Evolutionary conservation across 2,797 vertebrate genomes (phyloP).

Genomic region (Urophycis tenuis): DNA sequence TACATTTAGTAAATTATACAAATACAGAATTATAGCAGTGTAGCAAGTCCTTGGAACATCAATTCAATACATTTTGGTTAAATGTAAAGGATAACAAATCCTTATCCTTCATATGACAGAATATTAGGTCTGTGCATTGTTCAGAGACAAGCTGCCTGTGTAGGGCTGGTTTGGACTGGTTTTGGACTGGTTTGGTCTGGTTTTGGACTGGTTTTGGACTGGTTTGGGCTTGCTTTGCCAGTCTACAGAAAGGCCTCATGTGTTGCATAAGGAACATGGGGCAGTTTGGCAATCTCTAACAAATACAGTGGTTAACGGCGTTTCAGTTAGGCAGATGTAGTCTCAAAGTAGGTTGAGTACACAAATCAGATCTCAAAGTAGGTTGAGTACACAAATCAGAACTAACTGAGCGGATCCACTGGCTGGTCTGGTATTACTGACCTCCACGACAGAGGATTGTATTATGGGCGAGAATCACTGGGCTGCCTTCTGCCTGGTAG

Average conservation of each 20-base stretch:
- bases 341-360: not conserved
- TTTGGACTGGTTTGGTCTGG: not conserved
- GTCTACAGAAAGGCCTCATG: too few species aligned
- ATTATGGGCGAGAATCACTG: conserved; percentile 59
- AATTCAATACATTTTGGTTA: not conserved
- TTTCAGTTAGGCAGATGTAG: not conserved
- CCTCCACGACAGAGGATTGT: conserved; percentile 67
- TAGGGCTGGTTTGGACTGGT: not conserved
- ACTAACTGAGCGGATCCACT: not conserved
- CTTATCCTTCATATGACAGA: not conserved
- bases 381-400: not conserved
- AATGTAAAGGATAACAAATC: not conserved
- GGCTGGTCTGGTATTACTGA: conserved; percentile 34
- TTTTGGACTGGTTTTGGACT: not conserved
- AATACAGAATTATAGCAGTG: not conserved
- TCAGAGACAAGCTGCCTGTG: too few species aligned
- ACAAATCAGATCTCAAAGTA: not conserved
- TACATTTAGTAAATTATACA: not conserved
- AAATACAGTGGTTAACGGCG: too few species aligned
- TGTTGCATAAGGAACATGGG: too few species aligned
- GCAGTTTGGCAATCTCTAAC: too few species aligned
- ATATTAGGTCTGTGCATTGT: not conserved
- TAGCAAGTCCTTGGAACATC: not conserved
- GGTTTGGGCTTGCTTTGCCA: not conserved
- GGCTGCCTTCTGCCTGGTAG: conserved; percentile 67